Evolutionary conservation across 2,888 invertebrate species (phyloP).

Genomic region (Pegoplata infirma): DNA sequence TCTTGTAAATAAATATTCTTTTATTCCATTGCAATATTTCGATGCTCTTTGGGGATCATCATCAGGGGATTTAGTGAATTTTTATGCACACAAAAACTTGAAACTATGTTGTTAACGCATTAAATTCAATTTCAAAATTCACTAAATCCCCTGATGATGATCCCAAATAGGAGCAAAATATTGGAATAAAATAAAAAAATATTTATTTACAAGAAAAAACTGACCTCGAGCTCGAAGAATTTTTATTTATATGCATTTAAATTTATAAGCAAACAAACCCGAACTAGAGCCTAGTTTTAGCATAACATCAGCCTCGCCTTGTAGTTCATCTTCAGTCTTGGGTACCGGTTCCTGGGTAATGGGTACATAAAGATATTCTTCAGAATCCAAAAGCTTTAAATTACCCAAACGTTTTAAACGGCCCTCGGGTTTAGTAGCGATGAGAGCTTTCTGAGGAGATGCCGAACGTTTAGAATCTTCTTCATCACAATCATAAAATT

Average conservation of each 20-base stretch:
- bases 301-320: constrained; percentile 94
- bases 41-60: no score
- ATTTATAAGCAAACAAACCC: constrained; percentile 64
- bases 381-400: constrained; percentile 83
- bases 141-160: no score
- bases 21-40: no score
- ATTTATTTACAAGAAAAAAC: constrained; percentile 78
- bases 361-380: constrained; percentile 88
- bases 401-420: constrained; percentile 84
- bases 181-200: background rate
- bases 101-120: no score
- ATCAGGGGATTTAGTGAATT: no score
- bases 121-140: no score
- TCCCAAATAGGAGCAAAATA: no score
- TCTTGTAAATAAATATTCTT: no score
- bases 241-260: background rate
- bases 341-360: constrained; percentile 95
- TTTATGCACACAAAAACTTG: no score
- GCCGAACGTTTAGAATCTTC: constrained; percentile 69
- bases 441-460: constrained; percentile 14
- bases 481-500: constrained; percentile 90
- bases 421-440: constrained; percentile 81
- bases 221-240: background rate
- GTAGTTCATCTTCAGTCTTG: constrained; percentile 97
- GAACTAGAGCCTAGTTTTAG: constrained; percentile 92